Evolutionary conservation across 2,113 vertebrate genomes (phyloP).

Genomic region (Colinus virginianus): DNA sequence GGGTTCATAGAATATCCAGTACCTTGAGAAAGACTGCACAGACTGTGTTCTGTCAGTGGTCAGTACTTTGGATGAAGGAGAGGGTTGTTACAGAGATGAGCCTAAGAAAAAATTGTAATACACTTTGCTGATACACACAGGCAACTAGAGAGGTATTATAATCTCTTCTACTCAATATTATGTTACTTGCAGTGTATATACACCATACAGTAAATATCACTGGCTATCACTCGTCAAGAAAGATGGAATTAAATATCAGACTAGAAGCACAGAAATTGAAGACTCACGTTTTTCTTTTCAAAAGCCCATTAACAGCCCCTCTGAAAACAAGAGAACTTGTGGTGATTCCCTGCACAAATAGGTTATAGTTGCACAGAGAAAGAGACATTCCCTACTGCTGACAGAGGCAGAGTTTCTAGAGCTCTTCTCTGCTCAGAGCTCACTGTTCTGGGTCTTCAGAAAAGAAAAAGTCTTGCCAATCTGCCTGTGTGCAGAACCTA

Average conservation of each 20-base stretch:
- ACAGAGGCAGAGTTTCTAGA: neutral
- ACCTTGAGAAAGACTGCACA: neutral
- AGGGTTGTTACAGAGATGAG: neutral
- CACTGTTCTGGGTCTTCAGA: neutral
- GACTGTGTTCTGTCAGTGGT: neutral
- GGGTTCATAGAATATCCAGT: neutral
- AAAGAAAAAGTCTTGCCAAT: neutral
- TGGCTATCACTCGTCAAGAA: neutral
- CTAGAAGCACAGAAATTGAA: neutral
- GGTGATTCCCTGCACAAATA: rapidly evolving
- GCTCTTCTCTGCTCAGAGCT: neutral
- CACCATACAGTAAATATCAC: neutral
- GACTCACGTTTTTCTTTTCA: neutral
- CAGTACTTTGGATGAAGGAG: neutral
- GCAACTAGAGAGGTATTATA: neutral
- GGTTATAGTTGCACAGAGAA: neutral
- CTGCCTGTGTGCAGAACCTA: neutral
- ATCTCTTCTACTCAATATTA: neutral
- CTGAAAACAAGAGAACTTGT: neutral
- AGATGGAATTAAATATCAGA: neutral
- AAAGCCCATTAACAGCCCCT: neutral
- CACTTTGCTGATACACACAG: neutral
- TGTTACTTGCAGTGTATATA: neutral
- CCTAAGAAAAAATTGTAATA: neutral
- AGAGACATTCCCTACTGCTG: neutral